These are phyloP conservation scores for Lochmaea capreae DNA, from an alignment of 2,888 invertebrate species.

Conservation along the genomic window DNA sequence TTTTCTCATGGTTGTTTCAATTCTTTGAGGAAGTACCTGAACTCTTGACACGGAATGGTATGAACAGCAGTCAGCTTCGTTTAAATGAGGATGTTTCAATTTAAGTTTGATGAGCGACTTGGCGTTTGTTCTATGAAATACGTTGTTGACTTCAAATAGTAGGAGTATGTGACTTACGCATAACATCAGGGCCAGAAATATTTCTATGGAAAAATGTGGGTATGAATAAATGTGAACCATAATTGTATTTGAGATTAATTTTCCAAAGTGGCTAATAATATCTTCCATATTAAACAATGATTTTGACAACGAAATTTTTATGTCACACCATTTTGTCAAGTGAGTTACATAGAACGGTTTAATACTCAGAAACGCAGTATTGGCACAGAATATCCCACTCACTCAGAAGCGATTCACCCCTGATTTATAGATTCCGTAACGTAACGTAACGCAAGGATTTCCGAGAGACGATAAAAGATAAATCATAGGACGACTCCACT, in stretches of 20 bases:
- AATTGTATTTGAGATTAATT: conserved; percentile 55
- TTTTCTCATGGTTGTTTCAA: conserved; percentile 42
- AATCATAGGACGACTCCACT: too few relatives aligned
- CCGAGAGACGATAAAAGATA: too few relatives aligned
- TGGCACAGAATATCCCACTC: too few relatives aligned
- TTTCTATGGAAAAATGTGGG: conserved; percentile 58
- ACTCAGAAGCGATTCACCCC: too few relatives aligned
- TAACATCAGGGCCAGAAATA: conserved; percentile 52
- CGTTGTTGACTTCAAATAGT: conserved; percentile 54
- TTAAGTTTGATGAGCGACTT: conserved; percentile 47
- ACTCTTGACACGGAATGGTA: conserved; percentile 20
- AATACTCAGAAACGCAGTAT: background rate
- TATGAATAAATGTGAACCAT: conserved; percentile 57
- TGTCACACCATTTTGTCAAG: conserved; percentile 24
- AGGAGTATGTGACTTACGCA: conserved; percentile 54
- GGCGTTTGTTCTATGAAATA: conserved; percentile 50
- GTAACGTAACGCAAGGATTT: too few relatives aligned
- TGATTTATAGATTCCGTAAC: too few relatives aligned
- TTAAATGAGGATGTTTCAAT: conserved; percentile 43
- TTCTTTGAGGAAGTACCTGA: conserved; percentile 45
- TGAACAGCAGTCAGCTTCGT: conserved; percentile 40
- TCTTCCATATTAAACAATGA: conserved; percentile 50
- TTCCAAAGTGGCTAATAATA: conserved; percentile 48
- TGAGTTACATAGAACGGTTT: background rate
- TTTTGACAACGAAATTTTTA: conserved; percentile 27